Base-by-base conservation (phyloP, 2,888 invertebrate species). In the Ophonus ardosiacus region DNA sequence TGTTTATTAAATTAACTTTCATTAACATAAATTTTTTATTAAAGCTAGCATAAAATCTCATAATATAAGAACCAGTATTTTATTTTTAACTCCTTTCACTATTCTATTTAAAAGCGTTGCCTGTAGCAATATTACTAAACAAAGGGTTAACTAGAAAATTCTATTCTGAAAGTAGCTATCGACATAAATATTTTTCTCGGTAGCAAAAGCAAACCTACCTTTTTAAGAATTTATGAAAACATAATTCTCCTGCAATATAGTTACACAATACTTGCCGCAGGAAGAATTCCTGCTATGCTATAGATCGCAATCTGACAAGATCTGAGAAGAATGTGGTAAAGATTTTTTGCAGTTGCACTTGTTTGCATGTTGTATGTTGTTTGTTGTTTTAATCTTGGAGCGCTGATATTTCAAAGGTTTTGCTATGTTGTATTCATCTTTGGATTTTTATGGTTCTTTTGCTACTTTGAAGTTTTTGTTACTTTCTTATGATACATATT, bases 401-500 rank as follows among this genome's bases (percentile, higher is more conserved):
- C 24, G 68, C 31, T 68, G 68, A 68, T 68, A 68, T 78, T 56
- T 51, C 56, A 76, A 78, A 57, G 57, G 56, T 78, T 76, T 56
- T 56, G 78, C 57, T 51, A 31, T 78, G 43, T 56, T 76, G 56
- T 78, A 57, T 57, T 78, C 78, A 78, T 78, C 43, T 57, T 51
- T 57, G 21, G 24, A 56, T 76, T 31, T 76, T 78, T 78, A 51
- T 57, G 57, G 78, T 78, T 78, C 78, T 57, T 57, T 78, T 56
- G 78, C 24, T 78, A 78, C 78, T 78, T 78, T 78, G 78, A 78
- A 57, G 31, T 78, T 78, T 76, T 78, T 78, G 56, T 57, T 78
- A 24, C 56, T 78, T 78, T 78, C 78, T 56, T 57, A 56, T 57
- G 56, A 18, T 8, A 57, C 24, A 78, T 10, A 78, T 78, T 57